Percentiles rank a stretch among this genome's conserved stretches.
These are phyloP conservation scores for Artemia franciscana DNA, from an alignment of 1,140 invertebrate genomes.

Conservation along the genomic window DNA sequence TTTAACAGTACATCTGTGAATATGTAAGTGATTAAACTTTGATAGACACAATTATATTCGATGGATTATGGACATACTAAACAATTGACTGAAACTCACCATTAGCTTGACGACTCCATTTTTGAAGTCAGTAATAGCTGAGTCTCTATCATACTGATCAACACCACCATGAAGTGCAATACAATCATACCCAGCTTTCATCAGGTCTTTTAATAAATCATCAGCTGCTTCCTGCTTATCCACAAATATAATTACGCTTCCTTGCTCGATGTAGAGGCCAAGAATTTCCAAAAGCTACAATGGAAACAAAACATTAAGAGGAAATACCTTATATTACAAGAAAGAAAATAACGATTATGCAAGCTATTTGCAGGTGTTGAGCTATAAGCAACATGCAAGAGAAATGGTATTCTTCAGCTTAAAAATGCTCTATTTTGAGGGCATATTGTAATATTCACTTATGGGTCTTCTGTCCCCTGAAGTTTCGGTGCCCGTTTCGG, in stretches of 20 bases:
- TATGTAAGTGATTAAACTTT: too few species aligned
- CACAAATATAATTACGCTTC: constrained; percentile 89
- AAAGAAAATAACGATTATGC: too few species aligned
- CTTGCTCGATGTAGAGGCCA: constrained; percentile 77
- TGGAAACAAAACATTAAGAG: too few species aligned
- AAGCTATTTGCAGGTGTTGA: too few species aligned
- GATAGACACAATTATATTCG: not conserved
- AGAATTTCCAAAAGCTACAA: constrained; percentile 61
- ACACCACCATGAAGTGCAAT: constrained; percentile 96
- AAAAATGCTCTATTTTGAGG: too few species aligned
- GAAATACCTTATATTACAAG: too few species aligned
- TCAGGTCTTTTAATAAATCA: constrained; percentile 74
- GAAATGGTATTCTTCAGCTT: too few species aligned
- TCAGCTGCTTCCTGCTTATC: constrained; percentile 98
- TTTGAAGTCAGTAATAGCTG: constrained; percentile 95
- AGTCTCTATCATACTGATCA: constrained; percentile 96
- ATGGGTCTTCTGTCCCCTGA: too few species aligned
- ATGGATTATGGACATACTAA: too few species aligned
- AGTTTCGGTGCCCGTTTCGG: too few species aligned
- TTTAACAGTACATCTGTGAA: not conserved
- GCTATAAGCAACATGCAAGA: too few species aligned
- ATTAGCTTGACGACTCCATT: constrained; percentile 47
- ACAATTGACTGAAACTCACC: constrained; percentile 22
- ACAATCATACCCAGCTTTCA: constrained; percentile 87
- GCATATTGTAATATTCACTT: too few species aligned